A percentile compares a stretch with the other conserved stretches of the same genome.
phyloP scores from a whole-genome alignment of 1,140 invertebrate genomes.

The Goniozus legneri region DNA sequence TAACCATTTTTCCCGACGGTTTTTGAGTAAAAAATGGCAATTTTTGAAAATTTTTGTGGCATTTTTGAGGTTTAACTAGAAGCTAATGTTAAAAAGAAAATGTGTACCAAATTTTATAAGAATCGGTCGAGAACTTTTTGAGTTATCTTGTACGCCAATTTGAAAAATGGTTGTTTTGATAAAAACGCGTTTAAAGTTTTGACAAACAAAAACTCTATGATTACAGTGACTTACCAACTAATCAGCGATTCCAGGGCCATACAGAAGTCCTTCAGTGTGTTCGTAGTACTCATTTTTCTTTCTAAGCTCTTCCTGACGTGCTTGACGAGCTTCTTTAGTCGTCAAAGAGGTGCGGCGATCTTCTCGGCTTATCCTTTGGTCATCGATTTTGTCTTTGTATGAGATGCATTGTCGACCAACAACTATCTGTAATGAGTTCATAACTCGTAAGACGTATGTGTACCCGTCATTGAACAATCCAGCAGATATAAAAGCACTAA shows the following conservation, averaged over 20 bases:
- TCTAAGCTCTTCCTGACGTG: background rate
- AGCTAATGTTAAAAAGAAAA: conserved; percentile 1
- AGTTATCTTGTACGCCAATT: conserved; percentile 2
- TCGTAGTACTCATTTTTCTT: background rate
- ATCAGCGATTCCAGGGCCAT: background rate
- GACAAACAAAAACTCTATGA: background rate
- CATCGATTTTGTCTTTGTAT: background rate
- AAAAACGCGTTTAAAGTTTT: background rate
- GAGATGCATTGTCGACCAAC: background rate
- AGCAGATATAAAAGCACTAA: conserved; percentile 11
- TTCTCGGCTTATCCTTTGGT: too few species aligned
- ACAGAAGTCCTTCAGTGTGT: background rate
- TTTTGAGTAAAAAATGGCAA: background rate
- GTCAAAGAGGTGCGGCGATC: too few species aligned
- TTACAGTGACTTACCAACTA: background rate
- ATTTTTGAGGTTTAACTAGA: conserved; percentile 4
- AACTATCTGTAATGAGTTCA: background rate
- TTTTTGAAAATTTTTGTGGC: background rate
- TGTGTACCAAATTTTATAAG: conserved; percentile 4
- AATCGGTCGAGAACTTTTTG: conserved; percentile 4
- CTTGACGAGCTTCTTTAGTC: background rate
- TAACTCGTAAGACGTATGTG: conserved; percentile 3
- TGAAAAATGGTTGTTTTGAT: background rate
- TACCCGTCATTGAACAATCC: conserved; percentile 15
- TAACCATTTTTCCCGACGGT: background rate